Conservation (phyloP, 2,113 vertebrate genomes). For the Anas platyrhynchos region DNA sequence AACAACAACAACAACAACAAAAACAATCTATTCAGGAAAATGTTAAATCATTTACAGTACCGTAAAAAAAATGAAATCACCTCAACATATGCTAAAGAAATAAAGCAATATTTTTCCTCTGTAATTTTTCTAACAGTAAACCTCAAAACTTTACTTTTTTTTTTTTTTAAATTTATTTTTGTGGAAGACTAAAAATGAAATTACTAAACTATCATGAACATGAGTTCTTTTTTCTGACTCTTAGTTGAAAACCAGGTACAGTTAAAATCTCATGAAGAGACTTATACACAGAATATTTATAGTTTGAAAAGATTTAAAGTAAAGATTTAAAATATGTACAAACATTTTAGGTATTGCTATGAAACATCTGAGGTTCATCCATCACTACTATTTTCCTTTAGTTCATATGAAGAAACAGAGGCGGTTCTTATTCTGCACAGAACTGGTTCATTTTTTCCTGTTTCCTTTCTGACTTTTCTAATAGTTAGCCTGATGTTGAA, state of each 20-base stretch:
- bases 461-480: background rate
- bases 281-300: background rate
- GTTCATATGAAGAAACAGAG: background rate
- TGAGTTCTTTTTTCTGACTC: background rate
- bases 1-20: background rate
- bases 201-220: background rate
- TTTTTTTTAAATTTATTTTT: background rate
- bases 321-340: background rate
- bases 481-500: slow-evolving; percentile 13
- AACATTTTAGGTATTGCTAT: background rate
- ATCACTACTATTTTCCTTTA: background rate
- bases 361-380: background rate
- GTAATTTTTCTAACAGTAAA: background rate
- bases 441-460: background rate
- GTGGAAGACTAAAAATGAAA: background rate
- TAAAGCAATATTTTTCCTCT: background rate
- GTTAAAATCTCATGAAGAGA: background rate
- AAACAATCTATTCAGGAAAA: background rate
- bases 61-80: background rate
- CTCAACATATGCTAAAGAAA: background rate
- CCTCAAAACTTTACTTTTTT: background rate
- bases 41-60: background rate
- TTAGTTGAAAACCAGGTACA: background rate
- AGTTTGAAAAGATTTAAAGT: background rate
- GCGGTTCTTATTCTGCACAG: background rate